Percentiles rank a stretch among this genome's conserved stretches.
Evolutionary conservation across 2,888 invertebrate genomes (phyloP).

Genomic region (Eilema depressum): DNA sequence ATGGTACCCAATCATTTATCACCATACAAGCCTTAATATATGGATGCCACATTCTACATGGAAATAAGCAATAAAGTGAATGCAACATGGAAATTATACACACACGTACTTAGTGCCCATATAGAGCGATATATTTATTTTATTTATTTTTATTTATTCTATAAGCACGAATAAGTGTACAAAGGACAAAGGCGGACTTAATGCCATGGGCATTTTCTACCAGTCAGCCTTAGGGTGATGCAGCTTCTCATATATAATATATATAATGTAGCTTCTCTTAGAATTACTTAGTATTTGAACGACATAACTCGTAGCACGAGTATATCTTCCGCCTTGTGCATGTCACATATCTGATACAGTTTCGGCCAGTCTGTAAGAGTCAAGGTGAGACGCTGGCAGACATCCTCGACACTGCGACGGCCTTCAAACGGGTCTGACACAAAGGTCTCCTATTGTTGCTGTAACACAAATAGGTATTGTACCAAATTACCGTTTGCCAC

Average conservation of each 20-base stretch:
- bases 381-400: not conserved
- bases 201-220: too few species aligned
- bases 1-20: not conserved
- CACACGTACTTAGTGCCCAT: not conserved
- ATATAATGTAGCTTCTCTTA: not conserved
- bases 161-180: too few species aligned
- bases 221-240: too few species aligned
- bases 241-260: too few species aligned
- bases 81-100: not conserved
- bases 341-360: not conserved
- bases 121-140: too few species aligned
- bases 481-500: slow-evolving; percentile 1
- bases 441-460: not conserved
- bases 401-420: not conserved
- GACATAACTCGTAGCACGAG: not conserved
- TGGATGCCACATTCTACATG: not conserved
- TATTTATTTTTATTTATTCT: too few species aligned
- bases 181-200: too few species aligned
- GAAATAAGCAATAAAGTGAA: not conserved
- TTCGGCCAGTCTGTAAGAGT: not conserved
- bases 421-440: not conserved
- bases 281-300: not conserved
- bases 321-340: not conserved
- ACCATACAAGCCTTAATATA: not conserved
- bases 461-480: not conserved